Percentiles rank a stretch among this genome's conserved stretches.
phyloP scores from a whole-genome alignment of 2,888 invertebrate species.

The Parapristionchus giblindavisi region DNA sequence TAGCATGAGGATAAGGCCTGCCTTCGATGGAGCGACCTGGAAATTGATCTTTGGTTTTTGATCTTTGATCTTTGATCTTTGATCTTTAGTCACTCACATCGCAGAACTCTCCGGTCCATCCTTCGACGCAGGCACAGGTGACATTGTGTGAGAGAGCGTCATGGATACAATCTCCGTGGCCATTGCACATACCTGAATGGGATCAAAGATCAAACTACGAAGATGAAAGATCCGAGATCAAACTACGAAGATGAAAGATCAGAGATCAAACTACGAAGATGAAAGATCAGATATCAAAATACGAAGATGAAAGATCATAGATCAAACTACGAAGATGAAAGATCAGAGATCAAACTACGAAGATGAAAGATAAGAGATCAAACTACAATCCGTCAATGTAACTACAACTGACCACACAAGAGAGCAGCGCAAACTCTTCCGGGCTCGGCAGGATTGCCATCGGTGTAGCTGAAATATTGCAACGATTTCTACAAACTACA shows the following conservation, averaged over 20 bases:
- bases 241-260: too few species aligned
- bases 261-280: too few species aligned
- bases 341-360: too few species aligned
- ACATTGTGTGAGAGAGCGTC: conserved; percentile 60
- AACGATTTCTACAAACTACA: neutral
- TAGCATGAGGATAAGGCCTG: conserved; percentile 59
- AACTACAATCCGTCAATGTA: neutral
- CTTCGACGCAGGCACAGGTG: conserved; percentile 63
- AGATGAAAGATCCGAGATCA: too few species aligned
- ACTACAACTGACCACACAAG: conserved; percentile 46
- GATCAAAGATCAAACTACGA: conserved; percentile 21
- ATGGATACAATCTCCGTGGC: conserved; percentile 67
- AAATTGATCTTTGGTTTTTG: conserved; percentile 5
- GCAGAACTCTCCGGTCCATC: conserved; percentile 61
- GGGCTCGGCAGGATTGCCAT: conserved; percentile 63
- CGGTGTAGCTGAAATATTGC: conserved; percentile 49
- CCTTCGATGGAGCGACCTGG: conserved; percentile 51
- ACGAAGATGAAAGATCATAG: conserved; percentile 18
- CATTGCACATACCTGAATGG: conserved; percentile 57
- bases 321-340: neutral
- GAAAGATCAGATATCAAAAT: too few species aligned
- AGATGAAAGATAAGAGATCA: too few species aligned
- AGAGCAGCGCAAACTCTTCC: conserved; percentile 64
- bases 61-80: neutral
- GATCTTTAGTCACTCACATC: too few species aligned